Percentiles rank a stretch among this genome's conserved stretches.
Evolutionary conservation across 1,140 invertebrate genomes (phyloP).

Genomic region (Prorops nasuta): DNA sequence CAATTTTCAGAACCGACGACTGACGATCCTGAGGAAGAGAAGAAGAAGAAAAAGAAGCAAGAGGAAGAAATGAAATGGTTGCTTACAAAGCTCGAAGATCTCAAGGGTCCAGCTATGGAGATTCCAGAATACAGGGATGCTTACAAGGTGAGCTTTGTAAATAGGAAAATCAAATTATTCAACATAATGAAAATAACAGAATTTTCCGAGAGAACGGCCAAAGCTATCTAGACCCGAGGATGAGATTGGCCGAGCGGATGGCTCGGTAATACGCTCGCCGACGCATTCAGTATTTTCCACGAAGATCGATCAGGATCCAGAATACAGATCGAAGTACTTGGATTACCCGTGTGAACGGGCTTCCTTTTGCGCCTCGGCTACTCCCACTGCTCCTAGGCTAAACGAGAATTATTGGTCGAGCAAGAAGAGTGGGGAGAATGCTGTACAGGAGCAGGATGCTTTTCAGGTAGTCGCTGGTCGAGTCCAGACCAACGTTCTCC

Average conservation of each 20-base stretch:
- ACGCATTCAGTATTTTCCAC: constrained; percentile 31
- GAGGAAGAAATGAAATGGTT: constrained; percentile 46
- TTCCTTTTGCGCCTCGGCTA: constrained; percentile 32
- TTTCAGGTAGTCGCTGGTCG: neutral
- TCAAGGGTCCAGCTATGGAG: constrained; percentile 41
- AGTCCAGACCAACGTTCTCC: neutral
- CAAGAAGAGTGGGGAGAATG: constrained; percentile 36
- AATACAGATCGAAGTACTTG: constrained; percentile 51
- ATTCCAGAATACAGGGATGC: constrained; percentile 51
- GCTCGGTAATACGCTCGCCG: constrained; percentile 33
- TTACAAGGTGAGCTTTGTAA: constrained; percentile 36
- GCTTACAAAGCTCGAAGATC: constrained; percentile 43
- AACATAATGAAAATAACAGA: constrained; percentile 19
- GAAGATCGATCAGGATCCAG: constrained; percentile 52
- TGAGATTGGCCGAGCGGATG: constrained; percentile 48
- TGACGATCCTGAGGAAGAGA: constrained; percentile 25
- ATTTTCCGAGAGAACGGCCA: constrained; percentile 48
- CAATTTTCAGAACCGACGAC: neutral
- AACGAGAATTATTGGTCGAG: constrained; percentile 37
- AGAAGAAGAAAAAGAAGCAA: constrained; percentile 21
- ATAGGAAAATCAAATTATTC: neutral
- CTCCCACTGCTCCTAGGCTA: constrained; percentile 31
- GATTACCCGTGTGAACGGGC: constrained; percentile 38
- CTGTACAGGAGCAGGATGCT: constrained; percentile 32
- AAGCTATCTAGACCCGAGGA: constrained; percentile 42